Percentiles rank a stretch among this genome's conserved stretches.
phyloP scores from a whole-genome alignment of 2,797 vertebrate species.

The Poecilia velifera region DNA sequence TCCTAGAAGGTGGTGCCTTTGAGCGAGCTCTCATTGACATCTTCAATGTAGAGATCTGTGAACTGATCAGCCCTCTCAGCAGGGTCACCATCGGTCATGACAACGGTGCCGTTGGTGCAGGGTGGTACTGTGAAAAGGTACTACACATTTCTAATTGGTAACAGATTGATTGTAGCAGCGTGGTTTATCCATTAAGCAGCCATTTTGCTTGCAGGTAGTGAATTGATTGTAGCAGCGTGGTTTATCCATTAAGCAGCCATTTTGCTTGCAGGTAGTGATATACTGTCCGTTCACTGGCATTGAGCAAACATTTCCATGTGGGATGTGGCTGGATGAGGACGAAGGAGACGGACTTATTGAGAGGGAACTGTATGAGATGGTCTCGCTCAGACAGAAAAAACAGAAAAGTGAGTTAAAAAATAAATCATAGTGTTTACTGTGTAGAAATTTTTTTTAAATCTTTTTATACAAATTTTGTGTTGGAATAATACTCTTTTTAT shows the following conservation, averaged over 20 bases:
- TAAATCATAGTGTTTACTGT: background rate
- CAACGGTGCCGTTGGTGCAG: conserved; percentile 89
- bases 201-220: conserved; percentile 1
- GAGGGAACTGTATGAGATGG: conserved; percentile 95
- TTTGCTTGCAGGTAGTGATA: conserved; percentile 86
- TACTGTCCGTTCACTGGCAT: conserved; percentile 96
- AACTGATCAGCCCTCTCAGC: conserved; percentile 94
- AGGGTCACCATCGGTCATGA: conserved; percentile 94
- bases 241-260: background rate
- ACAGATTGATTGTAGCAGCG: background rate
- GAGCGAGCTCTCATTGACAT: conserved; percentile 92
- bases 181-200: background rate
- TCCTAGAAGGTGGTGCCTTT: conserved; percentile 95
- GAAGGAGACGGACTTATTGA: conserved; percentile 93
- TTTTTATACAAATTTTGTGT: background rate
- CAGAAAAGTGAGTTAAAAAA: conserved; percentile 86
- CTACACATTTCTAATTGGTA: background rate
- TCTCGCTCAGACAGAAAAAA: conserved; percentile 91
- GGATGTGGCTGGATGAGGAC: conserved; percentile 95
- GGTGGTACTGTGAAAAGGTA: conserved; percentile 99
- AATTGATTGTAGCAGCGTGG: background rate
- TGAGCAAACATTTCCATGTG: conserved; percentile 95
- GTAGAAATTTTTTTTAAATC: too few species aligned
- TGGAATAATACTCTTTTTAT: background rate
- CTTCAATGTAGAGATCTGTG: conserved; percentile 92